A percentile compares a stretch with the other conserved stretches of the same genome.
These are phyloP conservation scores for Drosophila merina DNA, from an alignment of 2,888 invertebrate genomes.

Conservation along the genomic window DNA sequence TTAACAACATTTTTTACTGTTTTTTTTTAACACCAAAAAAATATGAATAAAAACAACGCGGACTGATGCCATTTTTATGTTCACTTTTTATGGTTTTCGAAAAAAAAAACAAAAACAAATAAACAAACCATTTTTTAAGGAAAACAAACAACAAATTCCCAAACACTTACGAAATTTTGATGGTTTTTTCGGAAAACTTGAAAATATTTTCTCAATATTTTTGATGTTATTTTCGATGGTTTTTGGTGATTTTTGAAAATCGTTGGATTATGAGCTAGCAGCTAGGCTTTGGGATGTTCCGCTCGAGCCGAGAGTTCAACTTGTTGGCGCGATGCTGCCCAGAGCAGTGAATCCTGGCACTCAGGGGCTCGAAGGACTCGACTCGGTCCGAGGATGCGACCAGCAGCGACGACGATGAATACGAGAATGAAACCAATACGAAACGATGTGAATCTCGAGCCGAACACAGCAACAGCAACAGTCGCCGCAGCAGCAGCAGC, in stretches of 20 bases:
- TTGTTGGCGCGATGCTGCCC: constrained; percentile 71
- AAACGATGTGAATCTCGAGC: constrained; percentile 2
- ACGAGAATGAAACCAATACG: constrained; percentile 59
- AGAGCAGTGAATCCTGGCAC: constrained; percentile 43
- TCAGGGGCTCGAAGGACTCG: constrained; percentile 28
- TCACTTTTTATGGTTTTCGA: constrained; percentile 17
- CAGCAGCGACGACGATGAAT: constrained; percentile 71
- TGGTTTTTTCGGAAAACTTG: background rate
- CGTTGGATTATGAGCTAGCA: background rate
- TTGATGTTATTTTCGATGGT: background rate
- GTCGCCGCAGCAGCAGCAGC: constrained; percentile 12
- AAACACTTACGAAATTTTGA: background rate
- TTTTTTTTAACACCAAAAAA: constrained; percentile 14
- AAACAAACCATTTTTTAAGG: background rate
- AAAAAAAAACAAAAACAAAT: background rate
- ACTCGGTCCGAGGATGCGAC: constrained; percentile 45
- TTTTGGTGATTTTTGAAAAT: background rate
- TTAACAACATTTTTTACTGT: constrained; percentile 4
- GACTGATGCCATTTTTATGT: constrained; percentile 21
- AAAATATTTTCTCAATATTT: background rate
- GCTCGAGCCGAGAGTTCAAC: constrained; percentile 63
- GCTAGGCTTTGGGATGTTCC: constrained; percentile 6
- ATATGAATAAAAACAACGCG: background rate
- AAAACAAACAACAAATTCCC: background rate
- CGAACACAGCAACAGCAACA: constrained; percentile 9